Percentiles rank a stretch among this genome's conserved stretches.
phyloP scores from a whole-genome alignment of 2,113 vertebrate species.

The Aix galericulata region DNA sequence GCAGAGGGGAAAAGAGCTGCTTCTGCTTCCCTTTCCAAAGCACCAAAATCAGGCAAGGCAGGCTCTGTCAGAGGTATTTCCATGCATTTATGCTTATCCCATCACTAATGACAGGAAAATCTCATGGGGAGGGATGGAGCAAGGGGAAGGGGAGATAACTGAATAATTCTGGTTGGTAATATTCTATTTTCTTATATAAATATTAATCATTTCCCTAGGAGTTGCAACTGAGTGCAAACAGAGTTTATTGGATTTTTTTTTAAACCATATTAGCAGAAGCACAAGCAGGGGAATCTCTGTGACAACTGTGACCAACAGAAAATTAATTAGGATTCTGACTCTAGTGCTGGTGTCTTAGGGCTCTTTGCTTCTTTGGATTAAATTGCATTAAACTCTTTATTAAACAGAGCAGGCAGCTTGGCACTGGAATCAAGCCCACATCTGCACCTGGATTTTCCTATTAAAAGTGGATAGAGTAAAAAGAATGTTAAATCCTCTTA shows the following conservation, averaged over 20 bases:
- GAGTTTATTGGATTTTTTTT: background rate
- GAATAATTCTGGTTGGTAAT: background rate
- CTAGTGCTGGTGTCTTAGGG: slow-evolving; percentile 18
- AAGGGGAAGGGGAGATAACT: background rate
- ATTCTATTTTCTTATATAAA: background rate
- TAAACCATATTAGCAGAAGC: background rate
- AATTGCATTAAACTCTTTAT: slow-evolving; percentile 65
- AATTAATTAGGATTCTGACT: slow-evolving; percentile 67
- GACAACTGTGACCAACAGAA: slow-evolving; percentile 39
- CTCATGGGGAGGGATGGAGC: background rate
- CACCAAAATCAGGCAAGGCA: fast-evolving
- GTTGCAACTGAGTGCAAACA: background rate
- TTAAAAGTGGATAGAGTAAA: slow-evolving; percentile 68
- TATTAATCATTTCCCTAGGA: background rate
- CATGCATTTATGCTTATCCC: background rate
- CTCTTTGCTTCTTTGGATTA: slow-evolving; percentile 66
- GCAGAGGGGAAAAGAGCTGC: background rate
- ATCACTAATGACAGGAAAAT: background rate
- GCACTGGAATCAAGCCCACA: slow-evolving; percentile 55
- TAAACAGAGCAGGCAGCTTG: slow-evolving; percentile 71
- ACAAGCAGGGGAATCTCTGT: background rate
- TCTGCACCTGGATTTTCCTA: slow-evolving; percentile 75
- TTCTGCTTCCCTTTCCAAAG: background rate
- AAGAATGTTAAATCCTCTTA: slow-evolving; percentile 62
- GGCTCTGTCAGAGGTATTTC: background rate